Percentiles rank a stretch among this genome's conserved stretches.
These are phyloP conservation scores for Cyanocitta stelleri DNA, from an alignment of 2,113 vertebrate species.

Conservation along the genomic window DNA sequence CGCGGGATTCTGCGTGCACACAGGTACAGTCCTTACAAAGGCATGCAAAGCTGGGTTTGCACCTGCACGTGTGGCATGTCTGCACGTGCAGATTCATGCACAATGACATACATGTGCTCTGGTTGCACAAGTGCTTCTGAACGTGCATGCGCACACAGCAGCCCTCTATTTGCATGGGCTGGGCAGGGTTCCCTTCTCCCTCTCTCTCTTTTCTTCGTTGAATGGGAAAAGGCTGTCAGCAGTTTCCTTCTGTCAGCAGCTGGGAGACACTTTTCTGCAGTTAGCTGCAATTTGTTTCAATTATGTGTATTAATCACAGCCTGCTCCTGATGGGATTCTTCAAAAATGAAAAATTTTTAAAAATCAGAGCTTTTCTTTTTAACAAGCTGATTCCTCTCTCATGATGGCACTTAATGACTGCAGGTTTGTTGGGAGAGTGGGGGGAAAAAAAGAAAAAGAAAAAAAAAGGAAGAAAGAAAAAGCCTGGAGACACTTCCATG, in stretches of 20 bases:
- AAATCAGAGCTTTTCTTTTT: conserved; percentile 55
- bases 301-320: conserved; percentile 80
- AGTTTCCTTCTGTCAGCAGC: conserved; percentile 76
- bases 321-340: conserved; percentile 68
- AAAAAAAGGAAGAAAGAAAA: not conserved
- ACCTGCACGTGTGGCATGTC: not conserved
- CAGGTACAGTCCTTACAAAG: not conserved
- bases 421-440: not conserved
- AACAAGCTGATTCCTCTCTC: conserved; percentile 56
- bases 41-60: not conserved
- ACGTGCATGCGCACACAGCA: not conserved
- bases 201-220: not conserved
- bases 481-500: not conserved
- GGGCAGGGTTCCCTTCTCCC: not conserved
- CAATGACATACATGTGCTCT: accelerated
- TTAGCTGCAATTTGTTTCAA: conserved; percentile 79
- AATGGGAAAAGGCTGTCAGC: conserved; percentile 71
- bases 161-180: not conserved
- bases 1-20: accelerated
- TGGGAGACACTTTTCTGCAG: conserved; percentile 75
- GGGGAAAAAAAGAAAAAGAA: not conserved
- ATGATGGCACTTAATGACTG: conserved; percentile 10
- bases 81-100: not conserved
- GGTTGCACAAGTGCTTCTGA: not conserved
- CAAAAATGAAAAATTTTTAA: not conserved